Conservation (phyloP, 2,797 vertebrate species). For the Pantherophis vulpinus region DNA sequence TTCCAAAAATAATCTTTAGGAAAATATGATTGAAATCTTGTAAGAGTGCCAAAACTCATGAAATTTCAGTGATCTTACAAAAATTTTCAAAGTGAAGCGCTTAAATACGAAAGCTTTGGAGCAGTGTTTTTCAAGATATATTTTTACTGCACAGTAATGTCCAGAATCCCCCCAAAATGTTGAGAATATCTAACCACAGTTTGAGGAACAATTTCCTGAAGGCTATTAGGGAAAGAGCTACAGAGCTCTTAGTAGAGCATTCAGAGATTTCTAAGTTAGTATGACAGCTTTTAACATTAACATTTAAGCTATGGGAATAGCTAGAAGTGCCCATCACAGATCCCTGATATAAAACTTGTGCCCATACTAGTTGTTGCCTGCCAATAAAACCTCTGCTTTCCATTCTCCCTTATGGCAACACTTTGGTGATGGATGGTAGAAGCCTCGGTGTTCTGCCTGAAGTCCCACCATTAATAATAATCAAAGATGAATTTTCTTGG, state of each 20-base stretch:
- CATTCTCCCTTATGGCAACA: not conserved
- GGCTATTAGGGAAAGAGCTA: not conserved
- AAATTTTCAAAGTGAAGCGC: not conserved
- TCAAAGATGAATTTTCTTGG: not conserved
- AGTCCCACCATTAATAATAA: not conserved
- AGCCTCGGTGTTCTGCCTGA: not conserved
- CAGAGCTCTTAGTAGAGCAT: not conserved
- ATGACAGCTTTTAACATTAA: not conserved
- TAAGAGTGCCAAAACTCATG: not conserved
- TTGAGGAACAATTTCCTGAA: not conserved
- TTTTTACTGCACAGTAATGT: not conserved
- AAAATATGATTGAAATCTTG: not conserved
- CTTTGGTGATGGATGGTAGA: not conserved
- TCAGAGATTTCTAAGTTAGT: not conserved
- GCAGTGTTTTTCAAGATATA: not conserved
- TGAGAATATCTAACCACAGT: not conserved
- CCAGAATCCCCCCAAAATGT: not conserved
- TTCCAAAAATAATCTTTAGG: not conserved
- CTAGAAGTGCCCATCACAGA: not conserved
- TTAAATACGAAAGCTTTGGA: not conserved
- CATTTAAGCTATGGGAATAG: not conserved
- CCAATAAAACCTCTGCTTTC: not conserved
- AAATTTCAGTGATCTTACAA: not conserved
- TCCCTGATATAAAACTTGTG: not conserved
- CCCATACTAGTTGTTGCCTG: not conserved